Evolutionary conservation across 2,113 vertebrate species (phyloP), one percentile per base, ranked within the genome.

Genomic region (Hippopotamus amphibius): DNA sequence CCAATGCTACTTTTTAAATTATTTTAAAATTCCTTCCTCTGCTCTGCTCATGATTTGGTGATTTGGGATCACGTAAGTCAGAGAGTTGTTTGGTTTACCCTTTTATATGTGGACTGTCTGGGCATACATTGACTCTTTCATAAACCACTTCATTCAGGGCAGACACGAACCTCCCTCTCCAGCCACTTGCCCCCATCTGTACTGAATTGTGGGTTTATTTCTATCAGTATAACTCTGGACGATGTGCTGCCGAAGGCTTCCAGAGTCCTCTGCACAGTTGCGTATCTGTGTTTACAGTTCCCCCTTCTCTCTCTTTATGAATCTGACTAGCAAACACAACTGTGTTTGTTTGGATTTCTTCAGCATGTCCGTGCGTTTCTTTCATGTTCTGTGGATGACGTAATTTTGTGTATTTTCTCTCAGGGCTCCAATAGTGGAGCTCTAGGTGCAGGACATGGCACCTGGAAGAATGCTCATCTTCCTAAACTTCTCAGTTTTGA

Each of bases 331-430:
- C 33, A 28, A 69, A 89, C 41, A 96, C 66, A 95, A 91, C 86
- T 91, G 65, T 55, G 79, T 82, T 97, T 93, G 63, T 96, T 97
- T 97, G 87, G 88, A 50, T 80, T 96, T 96, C 95, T 96, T 94
- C 33, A 82, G 74, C 7, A 15, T 9, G 55, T 14, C 15, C 0
- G 7, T 46, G 48, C 43, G 6, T 81, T 82, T 96, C 96, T 97
- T 98, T 95, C 1, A 1, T 95, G 87, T 93, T 96, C 69, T 55
- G 66, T 80, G 0, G 13, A 93, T 96, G 96, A 97, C 0, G 0
- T 93, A 74, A 93, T 95, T 79, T 92, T 2, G 7, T 0, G 0
- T 61, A 30, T 88, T 97, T 97, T 96, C 96, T 97, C 97, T 92
- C 83, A 88, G 71, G 1, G 33, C 48, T 63, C 59, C n/a, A 68